Evolutionary conservation across 2,888 invertebrate genomes (phyloP), one percentile per base, ranked within the genome.

Genomic region (Troides oblongomaculatus): DNA sequence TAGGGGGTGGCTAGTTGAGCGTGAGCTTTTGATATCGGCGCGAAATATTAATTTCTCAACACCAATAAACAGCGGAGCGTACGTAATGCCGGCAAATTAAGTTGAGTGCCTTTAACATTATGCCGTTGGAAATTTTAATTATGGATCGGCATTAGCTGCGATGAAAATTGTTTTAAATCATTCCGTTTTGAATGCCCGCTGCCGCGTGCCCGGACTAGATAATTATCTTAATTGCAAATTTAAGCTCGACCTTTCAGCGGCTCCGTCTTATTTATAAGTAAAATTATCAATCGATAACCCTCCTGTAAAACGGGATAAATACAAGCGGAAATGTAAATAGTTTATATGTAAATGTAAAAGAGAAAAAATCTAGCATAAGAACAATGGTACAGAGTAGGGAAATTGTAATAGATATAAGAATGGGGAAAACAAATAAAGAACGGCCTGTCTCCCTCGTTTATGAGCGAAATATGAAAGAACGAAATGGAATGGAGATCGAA

Each of bases 31-130:
- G 86, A 90, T 92, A 91, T 90, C 87, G 88, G 87, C 83, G 90
- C 87, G 87, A 91, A 90, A 91, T 92, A 92, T 92, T 92, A 92
- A 91, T 92, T 90, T 91, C 88, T 87, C 87, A 85, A 81, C 86
- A 86, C 86, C 90, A 89, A 90, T 90, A 87, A 90, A 88, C 87
- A 85, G 71, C 81, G 82, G 80, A 83, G 87, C 89, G 89, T 81
- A 84, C 86, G 87, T 89, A 90, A 89, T 89, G 84, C 87, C 83
- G 86, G 87, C 88, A 90, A 90, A 91, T 91, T 90, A 90, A 87
- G 85, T 86, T 81, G 87, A 90, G 89, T 87, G 87, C 89, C 86
- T 88, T 85, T 86, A 85, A 87, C 89, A 88, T 84, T 85, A 85
- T 87, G 87, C 85, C 82, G 85, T 81, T 81, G 83, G 81, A 86